Percentiles rank a stretch among this genome's conserved stretches.
These are phyloP conservation scores for Bombus terrestris DNA, from an alignment of 1,140 invertebrate genomes.

Conservation along the genomic window DNA sequence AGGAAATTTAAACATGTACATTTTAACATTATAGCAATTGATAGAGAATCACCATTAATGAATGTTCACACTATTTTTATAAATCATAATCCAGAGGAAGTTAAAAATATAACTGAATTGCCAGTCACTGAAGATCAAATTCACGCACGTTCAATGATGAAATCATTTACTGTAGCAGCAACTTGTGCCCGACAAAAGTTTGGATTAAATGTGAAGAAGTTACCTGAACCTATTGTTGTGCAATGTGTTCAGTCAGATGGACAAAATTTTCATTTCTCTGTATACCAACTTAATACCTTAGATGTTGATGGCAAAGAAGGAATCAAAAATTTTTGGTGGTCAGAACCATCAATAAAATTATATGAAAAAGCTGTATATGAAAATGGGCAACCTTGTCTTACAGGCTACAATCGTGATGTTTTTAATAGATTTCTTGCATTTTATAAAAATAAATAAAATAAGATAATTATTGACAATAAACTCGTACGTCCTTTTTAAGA, in stretches of 20 bases:
- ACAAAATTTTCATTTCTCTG: constrained; percentile 89
- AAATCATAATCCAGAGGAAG: constrained; percentile 85
- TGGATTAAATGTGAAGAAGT: constrained; percentile 86
- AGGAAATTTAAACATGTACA: background rate
- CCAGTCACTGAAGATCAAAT: constrained; percentile 87
- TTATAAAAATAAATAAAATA: constrained; percentile 85
- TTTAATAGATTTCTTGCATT: constrained; percentile 90
- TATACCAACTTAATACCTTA: constrained; percentile 94
- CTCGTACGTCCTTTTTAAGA: background rate
- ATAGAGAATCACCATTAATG: constrained; percentile 77
- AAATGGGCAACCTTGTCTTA: constrained; percentile 85
- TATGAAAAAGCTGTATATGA: constrained; percentile 87
- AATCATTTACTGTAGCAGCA: constrained; percentile 88
- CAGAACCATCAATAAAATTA: constrained; percentile 85
- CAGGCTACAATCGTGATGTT: constrained; percentile 90
- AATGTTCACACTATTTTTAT: constrained; percentile 89
- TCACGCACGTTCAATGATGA: constrained; percentile 86
- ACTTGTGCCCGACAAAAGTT: constrained; percentile 88
- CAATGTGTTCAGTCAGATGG: constrained; percentile 92
- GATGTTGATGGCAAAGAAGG: constrained; percentile 85
- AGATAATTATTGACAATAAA: constrained; percentile 6
- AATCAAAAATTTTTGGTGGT: constrained; percentile 92
- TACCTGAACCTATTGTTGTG: constrained; percentile 90
- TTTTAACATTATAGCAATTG: constrained; percentile 83
- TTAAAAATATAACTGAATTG: constrained; percentile 87